Conservation (phyloP, 2,888 invertebrate species). For the Dendrolimus pini region DNA sequence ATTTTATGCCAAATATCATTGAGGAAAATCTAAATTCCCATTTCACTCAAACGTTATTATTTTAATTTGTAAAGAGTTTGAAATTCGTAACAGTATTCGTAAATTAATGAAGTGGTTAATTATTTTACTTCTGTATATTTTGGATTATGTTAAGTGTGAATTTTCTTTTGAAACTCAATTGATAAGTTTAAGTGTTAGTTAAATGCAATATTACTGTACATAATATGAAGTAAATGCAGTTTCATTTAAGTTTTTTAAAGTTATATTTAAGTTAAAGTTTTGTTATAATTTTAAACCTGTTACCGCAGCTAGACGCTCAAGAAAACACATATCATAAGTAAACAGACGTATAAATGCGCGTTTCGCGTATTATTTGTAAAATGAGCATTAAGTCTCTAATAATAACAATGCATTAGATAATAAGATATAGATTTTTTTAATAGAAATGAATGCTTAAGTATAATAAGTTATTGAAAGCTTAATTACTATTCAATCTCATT, state of each 20-base stretch:
- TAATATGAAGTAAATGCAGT: constrained; percentile 42
- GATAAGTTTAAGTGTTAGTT: not conserved
- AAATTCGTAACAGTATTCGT: constrained; percentile 34
- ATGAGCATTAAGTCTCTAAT: not conserved
- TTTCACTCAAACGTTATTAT: not conserved
- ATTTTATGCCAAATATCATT: constrained; percentile 60
- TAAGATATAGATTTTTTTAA: constrained; percentile 26
- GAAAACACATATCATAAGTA: constrained; percentile 59
- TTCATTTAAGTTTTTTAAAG: constrained; percentile 34
- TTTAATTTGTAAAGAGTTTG: constrained; percentile 10
- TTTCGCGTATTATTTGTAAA: not conserved
- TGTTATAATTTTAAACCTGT: constrained; percentile 47
- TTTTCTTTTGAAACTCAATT: constrained; percentile 2
- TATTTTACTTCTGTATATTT: constrained; percentile 40
- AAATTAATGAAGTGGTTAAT: constrained; percentile 20
- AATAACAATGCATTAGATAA: constrained; percentile 4
- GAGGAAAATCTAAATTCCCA: not conserved
- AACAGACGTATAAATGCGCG: constrained; percentile 19
- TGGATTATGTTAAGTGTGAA: constrained; percentile 13
- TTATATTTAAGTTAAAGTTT: constrained; percentile 21
- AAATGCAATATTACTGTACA: constrained; percentile 57
- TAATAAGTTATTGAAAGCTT: too few species aligned
- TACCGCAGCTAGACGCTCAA: constrained; percentile 67
- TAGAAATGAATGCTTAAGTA: constrained; percentile 24
- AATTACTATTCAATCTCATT: too few species aligned